A percentile compares a stretch with the other conserved stretches of the same genome.
Conservation (phyloP, 2,888 invertebrate genomes). For the Dysmachus trigonus region DNA sequence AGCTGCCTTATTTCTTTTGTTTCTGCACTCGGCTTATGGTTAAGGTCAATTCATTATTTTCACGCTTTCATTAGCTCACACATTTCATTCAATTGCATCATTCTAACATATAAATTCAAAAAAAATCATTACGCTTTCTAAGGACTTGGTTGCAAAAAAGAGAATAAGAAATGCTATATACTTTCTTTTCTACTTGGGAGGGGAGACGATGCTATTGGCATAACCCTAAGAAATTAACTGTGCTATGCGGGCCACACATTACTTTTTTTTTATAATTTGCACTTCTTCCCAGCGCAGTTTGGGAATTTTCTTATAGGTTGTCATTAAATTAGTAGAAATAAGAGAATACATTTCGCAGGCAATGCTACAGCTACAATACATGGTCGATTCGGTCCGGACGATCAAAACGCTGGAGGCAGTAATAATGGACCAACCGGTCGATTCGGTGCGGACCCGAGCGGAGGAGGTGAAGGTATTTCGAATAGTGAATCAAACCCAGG, state of each 20-base stretch:
- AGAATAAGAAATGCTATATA: background rate
- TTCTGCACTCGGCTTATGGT: background rate
- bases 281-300: background rate
- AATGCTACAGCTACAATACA: slow-evolving; percentile 26
- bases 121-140: background rate
- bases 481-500: background rate
- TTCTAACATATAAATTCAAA: background rate
- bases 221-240: background rate
- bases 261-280: background rate
- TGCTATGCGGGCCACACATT: too few species aligned
- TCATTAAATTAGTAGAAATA: background rate
- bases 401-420: background rate
- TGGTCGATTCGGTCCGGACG: background rate
- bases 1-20: background rate
- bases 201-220: background rate
- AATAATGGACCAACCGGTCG: background rate
- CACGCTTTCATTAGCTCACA: background rate
- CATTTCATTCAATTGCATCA: too few species aligned
- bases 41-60: background rate
- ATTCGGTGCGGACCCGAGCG: background rate
- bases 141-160: background rate
- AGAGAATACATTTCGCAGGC: background rate
- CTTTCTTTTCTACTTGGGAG: background rate
- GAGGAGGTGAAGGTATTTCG: background rate
- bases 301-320: background rate